Evolutionary conservation across 2,888 invertebrate species (phyloP), one percentile per base, ranked within the genome.

Genomic region (Mamestra brassicae): DNA sequence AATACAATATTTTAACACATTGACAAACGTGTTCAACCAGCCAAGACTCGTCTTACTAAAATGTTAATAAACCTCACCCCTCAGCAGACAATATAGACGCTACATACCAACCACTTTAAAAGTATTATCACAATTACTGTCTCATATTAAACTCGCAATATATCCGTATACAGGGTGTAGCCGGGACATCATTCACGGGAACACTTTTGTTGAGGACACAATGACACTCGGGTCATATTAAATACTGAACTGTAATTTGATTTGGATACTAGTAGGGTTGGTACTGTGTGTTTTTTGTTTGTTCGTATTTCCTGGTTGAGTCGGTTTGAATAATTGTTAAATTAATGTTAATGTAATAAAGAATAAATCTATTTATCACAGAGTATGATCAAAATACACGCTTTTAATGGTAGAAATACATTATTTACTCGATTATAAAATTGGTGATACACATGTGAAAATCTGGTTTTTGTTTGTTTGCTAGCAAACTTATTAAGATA

Each of bases 121-220:
- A 71, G 76, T 79, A 86, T 79, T 79, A 81, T 83, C 71, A 86
- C 69, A 72, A 85, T 86, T 83, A 86, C 73, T 17, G 52, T 63
- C 63, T 75, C 74, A 75, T 85, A 86, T 81, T 86, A 81, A 83
- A 81, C 17, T 73, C n/a, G 78, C 64, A 86, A 83, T 86, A 83
- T 86, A 85, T 80, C 75, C 65, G 47, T 65, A 55, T 34, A 72
- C 76, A 62, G 76, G 52, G 67, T 70, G 69, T 58, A 45, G 63
- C 63, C 55, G 68, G 42, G 52, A 34, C 71, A 72, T 80, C 76
- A 76, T 50, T 76, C 67, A 75, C 75, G 62, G 71, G 64, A 68
- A 17, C 62, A 63, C 81, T 73, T 66, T 69, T 73, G 73, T 78
- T 38, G 38, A 55, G 34, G 38, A 82, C 75, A 82, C 81, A 82